Evolutionary conservation across 30 jellyfish, hydroid and myxozoan genomes (phyloP).

Genomic region (Haliclystus octoradiatus): DNA sequence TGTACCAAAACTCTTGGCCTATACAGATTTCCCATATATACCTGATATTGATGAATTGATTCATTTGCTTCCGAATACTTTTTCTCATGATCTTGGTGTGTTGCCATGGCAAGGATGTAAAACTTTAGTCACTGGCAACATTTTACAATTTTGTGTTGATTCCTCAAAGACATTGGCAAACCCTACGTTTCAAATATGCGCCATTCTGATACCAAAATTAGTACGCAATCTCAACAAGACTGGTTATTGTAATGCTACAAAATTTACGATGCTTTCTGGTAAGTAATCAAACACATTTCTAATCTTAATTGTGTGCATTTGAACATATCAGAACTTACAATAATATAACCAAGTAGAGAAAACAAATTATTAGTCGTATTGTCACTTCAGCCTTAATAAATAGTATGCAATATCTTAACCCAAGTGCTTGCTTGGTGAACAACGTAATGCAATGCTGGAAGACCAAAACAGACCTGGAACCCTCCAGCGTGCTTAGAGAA

Average conservation of each 20-base stretch:
- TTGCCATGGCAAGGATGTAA: constrained; percentile 53
- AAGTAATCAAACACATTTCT: neutral
- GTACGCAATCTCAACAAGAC: constrained; percentile 38
- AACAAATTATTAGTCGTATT: too few relatives aligned
- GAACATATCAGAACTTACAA: too few relatives aligned
- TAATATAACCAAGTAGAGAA: too few relatives aligned
- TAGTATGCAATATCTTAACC: too few relatives aligned
- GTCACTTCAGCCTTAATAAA: too few relatives aligned
- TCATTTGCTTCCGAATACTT: constrained; percentile 3
- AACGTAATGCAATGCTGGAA: too few relatives aligned
- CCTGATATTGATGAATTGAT: too few relatives aligned
- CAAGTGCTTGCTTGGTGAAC: too few relatives aligned
- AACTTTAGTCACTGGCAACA: constrained; percentile 22
- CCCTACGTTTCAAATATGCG: constrained; percentile 52
- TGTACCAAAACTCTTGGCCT: constrained; percentile 37
- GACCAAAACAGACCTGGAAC: too few relatives aligned
- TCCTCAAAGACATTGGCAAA: constrained; percentile 19
- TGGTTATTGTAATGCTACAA: constrained; percentile 20
- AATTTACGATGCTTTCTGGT: constrained; percentile 38
- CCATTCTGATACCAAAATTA: constrained; percentile 65
- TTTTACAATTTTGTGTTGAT: constrained; percentile 23
- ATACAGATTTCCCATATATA: constrained; percentile 40
- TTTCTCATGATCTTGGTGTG: constrained; percentile 22
- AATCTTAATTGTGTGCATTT: too few relatives aligned
- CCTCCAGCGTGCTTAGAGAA: too few relatives aligned